Conservation (phyloP, 2,113 vertebrate species). For the Gymnocephalus cernua region DNA sequence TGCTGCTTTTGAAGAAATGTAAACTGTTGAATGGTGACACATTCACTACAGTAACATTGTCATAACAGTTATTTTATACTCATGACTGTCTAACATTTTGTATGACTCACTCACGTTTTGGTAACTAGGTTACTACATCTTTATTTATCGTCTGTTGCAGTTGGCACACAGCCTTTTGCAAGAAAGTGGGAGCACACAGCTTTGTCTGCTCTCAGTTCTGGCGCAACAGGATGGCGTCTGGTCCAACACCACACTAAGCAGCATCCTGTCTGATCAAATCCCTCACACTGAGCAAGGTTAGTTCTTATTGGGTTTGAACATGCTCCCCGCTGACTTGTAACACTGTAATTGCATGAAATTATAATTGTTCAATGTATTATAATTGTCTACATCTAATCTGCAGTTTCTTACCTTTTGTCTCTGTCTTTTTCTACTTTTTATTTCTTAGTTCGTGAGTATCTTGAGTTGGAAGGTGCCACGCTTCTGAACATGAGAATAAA, state of each 20-base stretch:
- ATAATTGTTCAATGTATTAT: not conserved
- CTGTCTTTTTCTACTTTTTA: not conserved
- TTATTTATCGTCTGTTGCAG: constrained; percentile 78
- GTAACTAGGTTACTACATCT: constrained; percentile 19
- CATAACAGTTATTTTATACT: not conserved
- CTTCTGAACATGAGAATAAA: constrained; percentile 98
- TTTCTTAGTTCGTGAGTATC: constrained; percentile 90
- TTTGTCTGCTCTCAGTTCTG: constrained; percentile 90
- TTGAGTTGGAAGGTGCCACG: constrained; percentile 91
- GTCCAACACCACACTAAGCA: constrained; percentile 91
- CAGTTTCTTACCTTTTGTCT: not conserved
- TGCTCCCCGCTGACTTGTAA: not conserved
- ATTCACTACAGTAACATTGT: not conserved
- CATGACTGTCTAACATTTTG: not conserved
- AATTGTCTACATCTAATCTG: not conserved
- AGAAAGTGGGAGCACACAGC: constrained; percentile 93
- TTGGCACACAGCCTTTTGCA: constrained; percentile 93
- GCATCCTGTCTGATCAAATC: constrained; percentile 91
- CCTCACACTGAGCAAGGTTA: constrained; percentile 92
- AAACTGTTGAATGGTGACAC: not conserved
- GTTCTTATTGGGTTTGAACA: constrained; percentile 23
- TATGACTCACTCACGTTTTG: constrained; percentile 14
- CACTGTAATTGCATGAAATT: not conserved
- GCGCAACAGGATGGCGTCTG: constrained; percentile 93
- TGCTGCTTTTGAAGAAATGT: not conserved